Percentiles rank a stretch among this genome's conserved stretches.
These are phyloP conservation scores for Thymelicus lineola DNA, from an alignment of 2,888 invertebrate genomes.

Conservation along the genomic window DNA sequence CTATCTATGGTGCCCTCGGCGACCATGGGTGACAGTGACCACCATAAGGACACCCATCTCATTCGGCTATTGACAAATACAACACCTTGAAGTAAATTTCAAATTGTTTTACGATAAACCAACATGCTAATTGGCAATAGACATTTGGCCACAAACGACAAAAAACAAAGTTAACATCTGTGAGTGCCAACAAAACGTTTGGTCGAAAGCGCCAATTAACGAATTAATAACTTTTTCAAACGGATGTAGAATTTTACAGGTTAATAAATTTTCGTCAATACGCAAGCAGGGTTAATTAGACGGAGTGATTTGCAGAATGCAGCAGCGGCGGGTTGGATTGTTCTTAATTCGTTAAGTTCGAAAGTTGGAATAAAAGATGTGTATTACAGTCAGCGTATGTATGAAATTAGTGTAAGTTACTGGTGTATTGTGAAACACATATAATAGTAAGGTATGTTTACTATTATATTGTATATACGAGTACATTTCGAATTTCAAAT, in stretches of 20 bases:
- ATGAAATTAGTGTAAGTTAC: not conserved
- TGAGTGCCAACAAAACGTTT: not conserved
- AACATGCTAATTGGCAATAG: conserved; percentile 6
- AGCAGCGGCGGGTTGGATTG: conserved; percentile 48
- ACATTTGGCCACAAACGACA: not conserved
- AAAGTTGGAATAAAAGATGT: conserved; percentile 56
- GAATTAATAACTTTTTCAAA: conserved; percentile 31
- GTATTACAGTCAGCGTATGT: conserved; percentile 4
- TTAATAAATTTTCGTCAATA: conserved; percentile 34
- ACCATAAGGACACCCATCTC: no score
- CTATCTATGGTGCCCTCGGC: no score
- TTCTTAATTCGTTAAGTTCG: conserved; percentile 64
- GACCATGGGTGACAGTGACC: no score
- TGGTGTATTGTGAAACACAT: not conserved
- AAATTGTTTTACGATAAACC: not conserved
- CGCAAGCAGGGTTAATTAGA: conserved; percentile 56
- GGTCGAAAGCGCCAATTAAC: conserved; percentile 32
- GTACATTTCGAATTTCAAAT: no score
- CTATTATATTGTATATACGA: no score
- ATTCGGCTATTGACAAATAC: no score
- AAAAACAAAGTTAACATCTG: not conserved
- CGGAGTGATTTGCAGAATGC: conserved; percentile 63
- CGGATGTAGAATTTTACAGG: conserved; percentile 34
- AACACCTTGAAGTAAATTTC: not conserved
- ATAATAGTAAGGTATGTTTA: not conserved